These are phyloP conservation scores for Panagrolaimus sp. DNA, from an alignment of 1,140 invertebrate genomes.

Conservation along the genomic window DNA sequence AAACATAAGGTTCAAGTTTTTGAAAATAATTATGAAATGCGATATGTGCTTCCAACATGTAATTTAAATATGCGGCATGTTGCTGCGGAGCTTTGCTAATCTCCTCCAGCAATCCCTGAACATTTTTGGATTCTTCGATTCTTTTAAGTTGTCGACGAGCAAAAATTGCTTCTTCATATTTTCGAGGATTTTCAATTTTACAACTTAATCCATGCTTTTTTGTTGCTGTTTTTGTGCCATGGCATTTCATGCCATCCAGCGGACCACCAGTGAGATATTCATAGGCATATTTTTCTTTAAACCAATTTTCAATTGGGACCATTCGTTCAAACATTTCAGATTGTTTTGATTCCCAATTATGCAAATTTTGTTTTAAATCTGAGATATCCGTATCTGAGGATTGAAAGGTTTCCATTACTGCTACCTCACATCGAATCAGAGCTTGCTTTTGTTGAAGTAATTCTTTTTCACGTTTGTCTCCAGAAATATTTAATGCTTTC, in stretches of 20 bases:
- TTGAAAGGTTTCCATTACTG: background rate
- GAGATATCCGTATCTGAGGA: too few species aligned
- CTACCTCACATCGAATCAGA: background rate
- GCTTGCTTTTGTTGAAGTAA: background rate
- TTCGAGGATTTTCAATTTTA: background rate
- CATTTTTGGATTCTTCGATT: background rate
- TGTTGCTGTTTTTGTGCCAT: background rate
- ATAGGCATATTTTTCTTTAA: slow-evolving; percentile 14
- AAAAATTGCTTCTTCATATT: background rate
- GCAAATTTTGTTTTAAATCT: too few species aligned
- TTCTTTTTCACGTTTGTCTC: background rate
- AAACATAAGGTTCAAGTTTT: background rate
- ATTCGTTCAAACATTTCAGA: too few species aligned
- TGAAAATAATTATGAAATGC: slow-evolving; percentile 3
- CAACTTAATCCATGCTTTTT: background rate
- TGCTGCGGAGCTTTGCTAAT: background rate
- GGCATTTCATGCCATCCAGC: background rate
- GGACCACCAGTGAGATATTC: slow-evolving; percentile 2
- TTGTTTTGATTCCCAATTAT: too few species aligned
- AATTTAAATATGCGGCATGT: background rate
- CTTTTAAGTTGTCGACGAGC: background rate
- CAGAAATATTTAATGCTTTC: background rate
- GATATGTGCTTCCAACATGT: background rate
- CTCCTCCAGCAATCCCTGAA: background rate
- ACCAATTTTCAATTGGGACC: background rate